A percentile compares a stretch with the other conserved stretches of the same genome.
Conservation (phyloP, 2,797 vertebrate genomes). For the Halcyon badia region DNA sequence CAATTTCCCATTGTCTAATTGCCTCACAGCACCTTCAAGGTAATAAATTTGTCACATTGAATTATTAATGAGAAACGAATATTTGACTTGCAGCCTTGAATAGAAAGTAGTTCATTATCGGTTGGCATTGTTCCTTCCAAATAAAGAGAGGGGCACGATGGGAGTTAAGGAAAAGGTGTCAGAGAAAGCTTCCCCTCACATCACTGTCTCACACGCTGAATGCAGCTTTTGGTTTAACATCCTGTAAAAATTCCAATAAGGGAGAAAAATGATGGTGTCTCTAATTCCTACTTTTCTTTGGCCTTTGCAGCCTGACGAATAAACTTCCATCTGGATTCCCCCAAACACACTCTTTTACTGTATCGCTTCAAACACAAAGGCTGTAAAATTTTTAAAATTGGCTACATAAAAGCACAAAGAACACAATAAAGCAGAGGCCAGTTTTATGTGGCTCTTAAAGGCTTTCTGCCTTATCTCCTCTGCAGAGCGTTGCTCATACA, state of each 20-base stretch:
- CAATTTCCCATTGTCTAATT: slow-evolving; percentile 85
- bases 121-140: slow-evolving; percentile 74
- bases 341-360: not conserved
- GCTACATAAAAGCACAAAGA: slow-evolving; percentile 42
- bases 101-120: slow-evolving; percentile 83
- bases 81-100: slow-evolving; percentile 83
- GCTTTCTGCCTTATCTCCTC: slow-evolving; percentile 10
- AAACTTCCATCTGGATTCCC: not conserved
- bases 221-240: not conserved
- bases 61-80: slow-evolving; percentile 85
- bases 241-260: slow-evolving; percentile 5
- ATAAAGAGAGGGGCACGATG: slow-evolving; percentile 61
- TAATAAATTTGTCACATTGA: slow-evolving; percentile 87
- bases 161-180: slow-evolving; percentile 56
- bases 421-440: slow-evolving; percentile 19
- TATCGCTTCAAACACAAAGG: not conserved
- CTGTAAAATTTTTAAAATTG: slow-evolving; percentile 14
- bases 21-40: slow-evolving; percentile 82
- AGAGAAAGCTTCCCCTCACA: slow-evolving; percentile 51
- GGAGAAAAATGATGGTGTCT: not conserved
- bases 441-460: slow-evolving; percentile 28
- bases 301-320: slow-evolving; percentile 8
- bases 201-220: slow-evolving; percentile 4
- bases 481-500: not conserved
- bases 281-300: slow-evolving; percentile 33